These are phyloP conservation scores for Alcis repandata DNA, from an alignment of 2,888 invertebrate genomes.

Conservation along the genomic window DNA sequence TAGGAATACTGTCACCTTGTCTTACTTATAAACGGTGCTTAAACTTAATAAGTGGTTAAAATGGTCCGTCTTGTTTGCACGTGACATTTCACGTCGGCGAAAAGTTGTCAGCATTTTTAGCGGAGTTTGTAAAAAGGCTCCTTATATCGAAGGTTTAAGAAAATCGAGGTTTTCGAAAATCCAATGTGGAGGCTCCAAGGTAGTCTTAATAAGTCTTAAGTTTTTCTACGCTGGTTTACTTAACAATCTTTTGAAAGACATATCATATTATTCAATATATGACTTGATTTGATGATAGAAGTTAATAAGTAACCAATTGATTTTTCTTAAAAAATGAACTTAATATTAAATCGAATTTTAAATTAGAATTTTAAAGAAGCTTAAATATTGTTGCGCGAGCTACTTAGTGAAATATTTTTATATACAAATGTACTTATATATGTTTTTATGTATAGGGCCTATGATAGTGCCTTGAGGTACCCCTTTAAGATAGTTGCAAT, in stretches of 20 bases:
- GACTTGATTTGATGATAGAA: conserved; percentile 1
- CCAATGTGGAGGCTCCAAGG: no score
- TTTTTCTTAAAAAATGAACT: conserved; percentile 3
- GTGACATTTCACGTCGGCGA: not conserved
- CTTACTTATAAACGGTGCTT: not conserved
- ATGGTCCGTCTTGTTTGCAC: not conserved
- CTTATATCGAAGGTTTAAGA: no score
- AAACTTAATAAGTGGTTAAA: not conserved
- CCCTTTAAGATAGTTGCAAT: conserved; percentile 39
- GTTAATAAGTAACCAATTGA: not conserved
- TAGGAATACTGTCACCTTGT: no score
- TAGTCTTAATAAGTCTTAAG: no score
- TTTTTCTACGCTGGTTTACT: not conserved
- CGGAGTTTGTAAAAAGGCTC: no score
- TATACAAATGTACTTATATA: conserved; percentile 30
- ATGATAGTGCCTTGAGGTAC: conserved; percentile 61
- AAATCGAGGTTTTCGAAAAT: no score
- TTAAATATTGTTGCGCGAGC: conserved; percentile 14
- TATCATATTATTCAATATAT: conserved; percentile 29
- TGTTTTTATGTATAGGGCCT: conserved; percentile 51
- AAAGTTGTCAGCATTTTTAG: not conserved
- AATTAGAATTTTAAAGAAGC: conserved; percentile 19
- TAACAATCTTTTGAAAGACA: conserved; percentile 11
- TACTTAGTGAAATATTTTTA: conserved; percentile 35
- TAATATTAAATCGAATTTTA: conserved; percentile 19